A percentile compares a stretch with the other conserved stretches of the same genome.
phyloP scores from a whole-genome alignment of 2,113 vertebrate genomes.

The Lepisosteus osseus region DNA sequence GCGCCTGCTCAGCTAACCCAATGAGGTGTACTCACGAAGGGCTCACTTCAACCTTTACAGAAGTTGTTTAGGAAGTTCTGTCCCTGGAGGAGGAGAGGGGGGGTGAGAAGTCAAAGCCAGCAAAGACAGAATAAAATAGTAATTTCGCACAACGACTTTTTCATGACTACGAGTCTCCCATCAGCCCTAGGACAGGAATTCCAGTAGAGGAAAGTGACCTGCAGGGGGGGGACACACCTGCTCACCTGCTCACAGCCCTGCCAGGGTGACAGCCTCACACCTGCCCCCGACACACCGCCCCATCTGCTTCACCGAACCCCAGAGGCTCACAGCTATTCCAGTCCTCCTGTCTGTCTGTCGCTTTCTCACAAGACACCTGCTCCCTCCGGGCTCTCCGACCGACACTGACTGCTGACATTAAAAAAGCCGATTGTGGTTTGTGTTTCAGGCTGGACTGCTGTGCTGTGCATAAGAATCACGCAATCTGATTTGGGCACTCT shows the following conservation, averaged over 20 bases:
- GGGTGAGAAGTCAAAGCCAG: too few species aligned
- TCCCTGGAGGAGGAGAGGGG: too few species aligned
- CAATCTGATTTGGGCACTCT: too few species aligned
- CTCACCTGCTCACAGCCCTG: slow-evolving; percentile 41
- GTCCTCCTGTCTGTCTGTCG: slow-evolving; percentile 3
- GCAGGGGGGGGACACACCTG: slow-evolving; percentile 61
- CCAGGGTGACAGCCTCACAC: slow-evolving; percentile 71
- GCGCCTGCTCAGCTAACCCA: too few species aligned
- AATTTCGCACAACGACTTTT: too few species aligned
- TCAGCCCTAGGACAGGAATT: neutral
- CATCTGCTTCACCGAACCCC: slow-evolving; percentile 48
- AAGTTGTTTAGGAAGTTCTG: too few species aligned
- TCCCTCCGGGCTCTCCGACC: slow-evolving; percentile 57
- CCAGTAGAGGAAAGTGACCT: slow-evolving; percentile 66
- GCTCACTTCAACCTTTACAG: too few species aligned
- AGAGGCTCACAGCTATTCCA: too few species aligned
- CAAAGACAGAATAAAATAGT: too few species aligned
- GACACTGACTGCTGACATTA: slow-evolving; percentile 50
- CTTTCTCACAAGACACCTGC: slow-evolving; percentile 51
- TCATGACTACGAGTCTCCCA: too few species aligned
- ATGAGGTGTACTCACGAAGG: too few species aligned
- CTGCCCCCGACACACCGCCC: slow-evolving; percentile 60
- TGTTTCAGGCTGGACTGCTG: slow-evolving; percentile 41
- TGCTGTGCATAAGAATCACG: slow-evolving; percentile 15
- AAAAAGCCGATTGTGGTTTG: too few species aligned